These are phyloP conservation scores for Cheilosia soror DNA, from an alignment of 2,888 invertebrate species.

Conservation along the genomic window DNA sequence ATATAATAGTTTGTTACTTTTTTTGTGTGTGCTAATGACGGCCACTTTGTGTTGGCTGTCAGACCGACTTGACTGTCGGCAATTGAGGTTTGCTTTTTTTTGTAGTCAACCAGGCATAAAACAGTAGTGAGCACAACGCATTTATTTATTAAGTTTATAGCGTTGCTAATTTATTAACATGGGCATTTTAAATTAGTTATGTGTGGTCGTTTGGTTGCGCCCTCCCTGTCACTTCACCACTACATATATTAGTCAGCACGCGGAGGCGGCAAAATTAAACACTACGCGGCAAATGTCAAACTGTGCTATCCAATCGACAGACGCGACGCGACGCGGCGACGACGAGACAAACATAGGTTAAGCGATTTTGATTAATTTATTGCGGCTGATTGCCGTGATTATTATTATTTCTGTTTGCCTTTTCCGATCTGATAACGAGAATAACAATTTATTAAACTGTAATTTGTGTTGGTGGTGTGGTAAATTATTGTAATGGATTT, in stretches of 20 bases:
- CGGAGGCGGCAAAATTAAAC: slow-evolving; percentile 42
- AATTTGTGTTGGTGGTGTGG: slow-evolving; percentile 65
- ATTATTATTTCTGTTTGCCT: slow-evolving; percentile 55
- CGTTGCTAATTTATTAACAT: slow-evolving; percentile 70
- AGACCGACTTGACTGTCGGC: slow-evolving; percentile 10
- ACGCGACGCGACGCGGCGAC: slow-evolving; percentile 10
- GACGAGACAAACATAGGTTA: slow-evolving; percentile 49
- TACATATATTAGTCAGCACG: slow-evolving; percentile 41
- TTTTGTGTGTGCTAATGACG: slow-evolving; percentile 41
- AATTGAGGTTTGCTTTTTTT: slow-evolving; percentile 20
- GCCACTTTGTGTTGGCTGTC: slow-evolving; percentile 10
- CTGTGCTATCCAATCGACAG: slow-evolving; percentile 31
- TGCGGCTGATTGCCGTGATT: slow-evolving; percentile 70
- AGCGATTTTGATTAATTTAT: slow-evolving; percentile 74
- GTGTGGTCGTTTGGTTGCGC: slow-evolving; percentile 19
- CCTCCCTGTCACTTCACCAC: neutral
- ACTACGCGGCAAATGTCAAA: slow-evolving; percentile 59
- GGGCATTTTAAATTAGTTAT: slow-evolving; percentile 58
- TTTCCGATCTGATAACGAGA: slow-evolving; percentile 65
- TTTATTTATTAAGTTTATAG: slow-evolving; percentile 67
- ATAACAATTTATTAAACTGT: slow-evolving; percentile 69
- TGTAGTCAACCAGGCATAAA: slow-evolving; percentile 57
- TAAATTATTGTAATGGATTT: slow-evolving; percentile 64
- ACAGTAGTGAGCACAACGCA: slow-evolving; percentile 70
- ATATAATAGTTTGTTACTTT: slow-evolving; percentile 39